Percentiles rank a stretch among this genome's conserved stretches.
Conservation (phyloP, 2,113 vertebrate genomes). For the Leiothrix lutea region DNA sequence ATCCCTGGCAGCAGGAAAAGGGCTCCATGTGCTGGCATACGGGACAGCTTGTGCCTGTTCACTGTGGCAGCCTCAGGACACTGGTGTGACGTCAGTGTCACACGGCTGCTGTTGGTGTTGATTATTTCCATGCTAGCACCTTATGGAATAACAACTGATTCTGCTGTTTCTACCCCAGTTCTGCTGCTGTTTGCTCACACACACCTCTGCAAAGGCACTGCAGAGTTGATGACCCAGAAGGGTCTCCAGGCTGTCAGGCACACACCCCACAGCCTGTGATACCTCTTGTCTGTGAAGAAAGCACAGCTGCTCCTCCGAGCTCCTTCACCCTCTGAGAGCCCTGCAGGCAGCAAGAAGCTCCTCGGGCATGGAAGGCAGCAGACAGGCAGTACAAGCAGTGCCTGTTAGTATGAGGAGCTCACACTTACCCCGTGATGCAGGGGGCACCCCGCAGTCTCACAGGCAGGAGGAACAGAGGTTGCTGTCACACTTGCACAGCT, state of each 20-base stretch:
- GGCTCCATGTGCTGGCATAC: not conserved
- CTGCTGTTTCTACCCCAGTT: not conserved
- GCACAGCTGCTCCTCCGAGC: not conserved
- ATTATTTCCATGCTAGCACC: not conserved
- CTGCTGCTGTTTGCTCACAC: not conserved
- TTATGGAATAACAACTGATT: not conserved
- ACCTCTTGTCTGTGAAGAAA: not conserved
- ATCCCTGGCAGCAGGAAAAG: not conserved
- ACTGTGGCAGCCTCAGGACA: not conserved
- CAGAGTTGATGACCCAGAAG: not conserved
- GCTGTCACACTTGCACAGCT: not conserved
- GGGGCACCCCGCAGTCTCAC: not conserved
- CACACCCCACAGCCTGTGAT: not conserved
- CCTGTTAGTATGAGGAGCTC: not conserved
- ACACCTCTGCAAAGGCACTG: fast-evolving
- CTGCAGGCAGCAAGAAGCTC: not conserved
- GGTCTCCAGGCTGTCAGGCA: fast-evolving
- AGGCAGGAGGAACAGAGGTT: not conserved
- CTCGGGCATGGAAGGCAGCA: fast-evolving
- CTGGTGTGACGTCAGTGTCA: fast-evolving
- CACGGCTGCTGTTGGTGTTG: not conserved
- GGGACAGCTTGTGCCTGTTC: not conserved
- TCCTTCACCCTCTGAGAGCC: not conserved
- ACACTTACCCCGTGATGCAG: fast-evolving
- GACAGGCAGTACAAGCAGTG: fast-evolving